These are phyloP conservation scores for Drosophila quadrilineata DNA, from an alignment of 1,140 invertebrate genomes.

Conservation along the genomic window DNA sequence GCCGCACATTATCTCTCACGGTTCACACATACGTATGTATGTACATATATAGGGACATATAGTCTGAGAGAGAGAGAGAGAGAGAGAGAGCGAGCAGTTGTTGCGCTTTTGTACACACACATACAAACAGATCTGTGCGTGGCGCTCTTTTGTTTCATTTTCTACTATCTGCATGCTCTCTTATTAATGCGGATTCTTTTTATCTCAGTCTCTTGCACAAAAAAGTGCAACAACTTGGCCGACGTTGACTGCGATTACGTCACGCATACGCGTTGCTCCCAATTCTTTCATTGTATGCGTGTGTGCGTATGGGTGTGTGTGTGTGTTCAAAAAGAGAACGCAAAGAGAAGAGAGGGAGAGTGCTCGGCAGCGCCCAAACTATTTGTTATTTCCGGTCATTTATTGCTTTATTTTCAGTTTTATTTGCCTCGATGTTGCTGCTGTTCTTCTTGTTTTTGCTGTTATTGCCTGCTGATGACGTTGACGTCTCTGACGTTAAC, in stretches of 20 bases:
- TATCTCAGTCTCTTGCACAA: neutral
- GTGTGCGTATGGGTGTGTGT: neutral
- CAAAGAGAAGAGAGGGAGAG: slow-evolving; percentile 1
- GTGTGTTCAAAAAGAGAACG: no score
- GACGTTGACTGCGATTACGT: slow-evolving; percentile 26
- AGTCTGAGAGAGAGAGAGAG: no score
- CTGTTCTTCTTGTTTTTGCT: neutral
- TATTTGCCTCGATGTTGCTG: slow-evolving; percentile 20
- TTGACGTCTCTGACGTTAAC: no score
- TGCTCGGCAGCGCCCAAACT: slow-evolving; percentile 41
- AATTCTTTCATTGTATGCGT: slow-evolving; percentile 28
- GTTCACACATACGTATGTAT: neutral
- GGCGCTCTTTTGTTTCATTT: slow-evolving; percentile 12
- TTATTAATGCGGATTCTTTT: neutral
- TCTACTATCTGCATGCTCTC: neutral
- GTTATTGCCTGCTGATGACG: slow-evolving; percentile 4
- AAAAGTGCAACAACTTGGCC: slow-evolving; percentile 18
- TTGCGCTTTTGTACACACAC: slow-evolving; percentile 34
- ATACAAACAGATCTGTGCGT: neutral
- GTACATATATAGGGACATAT: no score
- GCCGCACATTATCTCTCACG: slow-evolving; percentile 5
- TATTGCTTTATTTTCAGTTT: slow-evolving; percentile 33
- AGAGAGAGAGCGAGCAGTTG: no score
- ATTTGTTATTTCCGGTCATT: slow-evolving; percentile 70
- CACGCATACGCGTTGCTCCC: slow-evolving; percentile 35